phyloP scores from a whole-genome alignment of 1,140 invertebrate species.

The Rhynchophorus ferrugineus region DNA sequence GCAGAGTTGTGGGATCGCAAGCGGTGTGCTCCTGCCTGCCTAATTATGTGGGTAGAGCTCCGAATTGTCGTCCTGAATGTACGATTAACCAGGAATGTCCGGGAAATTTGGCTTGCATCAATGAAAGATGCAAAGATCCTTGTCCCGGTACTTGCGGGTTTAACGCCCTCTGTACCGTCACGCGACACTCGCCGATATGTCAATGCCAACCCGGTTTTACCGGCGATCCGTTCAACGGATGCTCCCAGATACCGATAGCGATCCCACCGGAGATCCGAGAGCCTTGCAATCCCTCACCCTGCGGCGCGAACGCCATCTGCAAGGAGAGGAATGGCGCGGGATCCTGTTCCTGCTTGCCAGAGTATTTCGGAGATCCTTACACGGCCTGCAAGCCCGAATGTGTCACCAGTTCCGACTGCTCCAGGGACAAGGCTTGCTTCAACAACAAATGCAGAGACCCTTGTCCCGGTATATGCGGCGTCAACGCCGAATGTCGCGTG shows the following conservation, averaged over 20 bases:
- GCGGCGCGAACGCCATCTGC: slow-evolving; percentile 68
- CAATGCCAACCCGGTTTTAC: slow-evolving; percentile 62
- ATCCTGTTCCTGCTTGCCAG: slow-evolving; percentile 63
- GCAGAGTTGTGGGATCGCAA: slow-evolving; percentile 58
- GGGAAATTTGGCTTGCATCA: slow-evolving; percentile 63
- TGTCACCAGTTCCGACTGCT: slow-evolving; percentile 61
- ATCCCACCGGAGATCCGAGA: slow-evolving; percentile 30
- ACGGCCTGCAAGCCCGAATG: slow-evolving; percentile 66
- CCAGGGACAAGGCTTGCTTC: slow-evolving; percentile 56
- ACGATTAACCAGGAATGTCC: slow-evolving; percentile 67
- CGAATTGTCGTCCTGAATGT: slow-evolving; percentile 72
- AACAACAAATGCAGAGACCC: slow-evolving; percentile 62
- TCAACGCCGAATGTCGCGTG: slow-evolving; percentile 70
- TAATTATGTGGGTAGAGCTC: slow-evolving; percentile 64
- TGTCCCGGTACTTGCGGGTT: slow-evolving; percentile 71
- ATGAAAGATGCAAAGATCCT: slow-evolving; percentile 67
- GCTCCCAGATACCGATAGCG: slow-evolving; percentile 35
- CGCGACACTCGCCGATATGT: slow-evolving; percentile 69
- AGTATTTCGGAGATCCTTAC: slow-evolving; percentile 65
- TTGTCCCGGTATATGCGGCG: slow-evolving; percentile 63
- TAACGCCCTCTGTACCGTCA: slow-evolving; percentile 59
- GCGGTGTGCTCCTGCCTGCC: slow-evolving; percentile 66
- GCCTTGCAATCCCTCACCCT: slow-evolving; percentile 59
- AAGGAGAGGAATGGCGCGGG: slow-evolving; percentile 54
- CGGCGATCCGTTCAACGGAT: slow-evolving; percentile 69